Evolutionary conservation across 2,888 invertebrate species (phyloP).

Genomic region (Nephrotoma appendiculata): DNA sequence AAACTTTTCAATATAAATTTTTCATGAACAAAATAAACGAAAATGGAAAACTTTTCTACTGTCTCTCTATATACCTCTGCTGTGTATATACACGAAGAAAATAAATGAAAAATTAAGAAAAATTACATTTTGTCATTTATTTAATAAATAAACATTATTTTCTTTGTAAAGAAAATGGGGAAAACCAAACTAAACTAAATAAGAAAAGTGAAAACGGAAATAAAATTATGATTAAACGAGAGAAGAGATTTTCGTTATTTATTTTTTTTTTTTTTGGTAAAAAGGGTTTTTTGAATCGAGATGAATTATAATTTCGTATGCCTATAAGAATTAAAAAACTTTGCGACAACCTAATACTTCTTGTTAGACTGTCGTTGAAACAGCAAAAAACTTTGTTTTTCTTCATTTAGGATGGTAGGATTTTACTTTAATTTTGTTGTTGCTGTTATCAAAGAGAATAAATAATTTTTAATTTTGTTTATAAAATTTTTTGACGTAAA

Average conservation of each 20-base stretch:
- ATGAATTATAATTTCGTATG: neutral
- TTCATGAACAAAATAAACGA: neutral
- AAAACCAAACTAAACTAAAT: neutral
- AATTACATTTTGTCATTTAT: neutral
- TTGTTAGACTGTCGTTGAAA: neutral
- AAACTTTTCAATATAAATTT: neutral
- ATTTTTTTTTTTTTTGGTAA: neutral
- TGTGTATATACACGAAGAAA: neutral
- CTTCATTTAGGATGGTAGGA: neutral
- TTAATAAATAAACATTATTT: neutral
- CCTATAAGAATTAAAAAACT: neutral
- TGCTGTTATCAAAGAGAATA: neutral
- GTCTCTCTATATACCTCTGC: neutral
- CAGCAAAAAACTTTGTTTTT: neutral
- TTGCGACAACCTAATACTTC: neutral
- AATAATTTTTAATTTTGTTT: neutral
- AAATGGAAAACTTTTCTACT: neutral
- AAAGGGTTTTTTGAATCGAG: neutral
- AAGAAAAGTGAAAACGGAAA: neutral
- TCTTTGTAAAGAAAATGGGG: neutral
- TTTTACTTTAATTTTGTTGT: neutral
- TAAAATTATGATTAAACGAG: neutral
- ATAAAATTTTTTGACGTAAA: neutral
- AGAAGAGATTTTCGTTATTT: neutral
- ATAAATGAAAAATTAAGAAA: neutral